Conservation (phyloP, 2,113 vertebrate species). For the Benitochromis conjunctus region DNA sequence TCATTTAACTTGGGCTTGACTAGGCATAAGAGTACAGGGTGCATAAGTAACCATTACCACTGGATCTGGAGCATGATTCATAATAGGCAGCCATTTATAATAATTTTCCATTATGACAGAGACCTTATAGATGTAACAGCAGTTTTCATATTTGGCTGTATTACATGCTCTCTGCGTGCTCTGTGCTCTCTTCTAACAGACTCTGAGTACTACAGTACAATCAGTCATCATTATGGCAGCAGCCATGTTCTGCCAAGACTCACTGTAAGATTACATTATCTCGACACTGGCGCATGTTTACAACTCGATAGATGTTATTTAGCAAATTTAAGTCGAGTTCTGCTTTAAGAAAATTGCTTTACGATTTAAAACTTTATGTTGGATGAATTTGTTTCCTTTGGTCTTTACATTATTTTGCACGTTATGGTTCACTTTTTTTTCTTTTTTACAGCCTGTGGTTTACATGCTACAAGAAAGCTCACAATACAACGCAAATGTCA, state of each 20-base stretch:
- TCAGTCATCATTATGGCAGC: constrained; percentile 33
- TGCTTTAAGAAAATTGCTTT: neutral
- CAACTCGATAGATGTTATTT: neutral
- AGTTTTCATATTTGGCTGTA: constrained; percentile 19
- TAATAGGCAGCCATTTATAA: constrained; percentile 17
- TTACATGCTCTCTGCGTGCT: neutral
- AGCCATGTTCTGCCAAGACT: constrained; percentile 1
- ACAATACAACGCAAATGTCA: too few relatives aligned
- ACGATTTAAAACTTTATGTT: neutral
- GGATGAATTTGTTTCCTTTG: neutral
- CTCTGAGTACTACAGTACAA: neutral
- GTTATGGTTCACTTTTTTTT: neutral
- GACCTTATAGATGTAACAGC: constrained; percentile 27
- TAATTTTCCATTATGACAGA: constrained; percentile 13
- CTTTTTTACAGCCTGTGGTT: neutral
- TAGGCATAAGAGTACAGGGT: neutral
- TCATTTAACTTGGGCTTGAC: neutral
- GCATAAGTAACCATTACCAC: constrained; percentile 4
- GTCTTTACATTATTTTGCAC: neutral
- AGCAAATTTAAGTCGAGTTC: neutral
- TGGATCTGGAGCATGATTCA: neutral
- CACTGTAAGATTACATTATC: constrained; percentile 1
- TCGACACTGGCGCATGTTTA: neutral
- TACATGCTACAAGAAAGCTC: neutral
- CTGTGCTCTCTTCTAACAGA: neutral